A percentile compares a stretch with the other conserved stretches of the same genome.
phyloP scores from a whole-genome alignment of 2,113 vertebrate species.

The Willisornis vidua region DNA sequence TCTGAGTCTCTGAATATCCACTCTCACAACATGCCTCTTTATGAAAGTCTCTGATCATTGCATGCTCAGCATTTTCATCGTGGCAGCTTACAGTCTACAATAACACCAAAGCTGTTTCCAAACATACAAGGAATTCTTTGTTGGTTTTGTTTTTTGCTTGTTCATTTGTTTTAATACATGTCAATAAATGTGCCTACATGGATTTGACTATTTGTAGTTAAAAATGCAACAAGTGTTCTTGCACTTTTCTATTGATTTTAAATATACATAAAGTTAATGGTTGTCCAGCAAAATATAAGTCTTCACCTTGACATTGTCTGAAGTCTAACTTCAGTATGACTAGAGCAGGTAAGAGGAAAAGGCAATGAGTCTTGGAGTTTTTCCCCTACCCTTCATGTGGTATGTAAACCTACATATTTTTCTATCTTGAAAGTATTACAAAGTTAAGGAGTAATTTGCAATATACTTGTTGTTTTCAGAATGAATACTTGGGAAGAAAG shows the following conservation, averaged over 20 bases:
- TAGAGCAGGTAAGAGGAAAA: neutral
- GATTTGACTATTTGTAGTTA: neutral
- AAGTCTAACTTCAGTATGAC: neutral
- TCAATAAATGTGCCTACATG: neutral
- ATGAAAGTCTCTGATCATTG: neutral
- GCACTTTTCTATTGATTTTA: neutral
- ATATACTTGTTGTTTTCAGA: neutral
- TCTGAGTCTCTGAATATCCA: neutral
- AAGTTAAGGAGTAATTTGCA: neutral
- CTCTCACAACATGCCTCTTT: neutral
- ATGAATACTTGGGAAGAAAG: neutral
- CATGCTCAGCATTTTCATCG: neutral
- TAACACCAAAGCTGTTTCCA: neutral
- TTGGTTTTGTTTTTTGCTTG: neutral
- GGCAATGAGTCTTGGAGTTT: neutral
- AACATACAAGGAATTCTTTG: neutral
- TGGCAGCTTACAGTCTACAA: neutral
- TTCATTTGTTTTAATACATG: neutral
- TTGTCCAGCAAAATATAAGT: neutral
- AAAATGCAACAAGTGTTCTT: neutral
- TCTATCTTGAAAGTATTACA: neutral
- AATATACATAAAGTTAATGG: neutral
- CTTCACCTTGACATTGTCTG: neutral
- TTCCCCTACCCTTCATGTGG: neutral
- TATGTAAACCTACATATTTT: neutral